These are phyloP conservation scores for Trididemnum clinides DNA, from an alignment of 23 tunicate genomes.

Conservation along the genomic window DNA sequence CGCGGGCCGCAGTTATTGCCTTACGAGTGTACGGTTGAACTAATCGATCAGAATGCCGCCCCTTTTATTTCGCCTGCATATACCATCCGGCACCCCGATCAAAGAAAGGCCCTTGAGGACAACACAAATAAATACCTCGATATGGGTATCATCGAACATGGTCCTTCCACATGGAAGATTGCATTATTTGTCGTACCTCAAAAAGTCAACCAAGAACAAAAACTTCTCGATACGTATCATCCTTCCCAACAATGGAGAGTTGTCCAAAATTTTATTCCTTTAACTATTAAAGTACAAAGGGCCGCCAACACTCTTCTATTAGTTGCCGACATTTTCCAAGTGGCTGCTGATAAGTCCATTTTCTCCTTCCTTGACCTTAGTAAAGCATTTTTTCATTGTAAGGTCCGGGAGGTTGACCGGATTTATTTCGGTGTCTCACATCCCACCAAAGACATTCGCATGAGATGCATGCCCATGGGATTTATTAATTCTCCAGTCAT, in stretches of 20 bases:
- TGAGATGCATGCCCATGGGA: background rate
- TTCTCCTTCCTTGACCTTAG: background rate
- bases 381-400: background rate
- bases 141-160: background rate
- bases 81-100: background rate
- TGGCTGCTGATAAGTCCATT: background rate
- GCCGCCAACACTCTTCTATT: background rate
- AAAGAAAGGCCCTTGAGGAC: background rate
- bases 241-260: background rate
- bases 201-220: background rate
- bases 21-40: background rate
- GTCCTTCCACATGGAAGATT: background rate
- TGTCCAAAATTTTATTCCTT: background rate
- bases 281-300: background rate
- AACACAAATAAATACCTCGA: background rate
- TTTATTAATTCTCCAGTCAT: background rate
- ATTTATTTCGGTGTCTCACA: background rate
- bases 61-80: background rate
- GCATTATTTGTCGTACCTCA: background rate
- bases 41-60: background rate
- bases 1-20: background rate
- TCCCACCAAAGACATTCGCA: background rate
- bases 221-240: background rate
- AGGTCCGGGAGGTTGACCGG: background rate
- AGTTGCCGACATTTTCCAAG: background rate